These are phyloP conservation scores for Eupithecia vulgata DNA, from an alignment of 2,888 invertebrate species.

Conservation along the genomic window DNA sequence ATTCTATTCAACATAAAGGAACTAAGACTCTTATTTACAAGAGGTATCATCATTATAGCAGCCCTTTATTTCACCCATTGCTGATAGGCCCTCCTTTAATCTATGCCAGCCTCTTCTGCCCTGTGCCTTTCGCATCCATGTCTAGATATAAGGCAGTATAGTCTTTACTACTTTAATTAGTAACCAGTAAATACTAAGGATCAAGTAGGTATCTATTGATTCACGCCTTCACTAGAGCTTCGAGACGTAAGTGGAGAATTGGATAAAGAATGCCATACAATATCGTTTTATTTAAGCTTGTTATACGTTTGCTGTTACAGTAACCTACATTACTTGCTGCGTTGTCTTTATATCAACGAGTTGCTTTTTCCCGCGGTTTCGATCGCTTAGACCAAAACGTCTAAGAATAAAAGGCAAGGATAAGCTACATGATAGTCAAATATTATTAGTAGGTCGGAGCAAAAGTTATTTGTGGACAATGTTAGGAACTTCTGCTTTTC, in stretches of 20 bases:
- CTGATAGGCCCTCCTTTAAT: no score
- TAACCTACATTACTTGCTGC: conserved; percentile 21
- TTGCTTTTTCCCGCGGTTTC: not conserved
- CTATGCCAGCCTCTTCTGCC: no score
- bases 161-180: no score
- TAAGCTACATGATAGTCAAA: not conserved
- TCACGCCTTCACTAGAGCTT: not conserved
- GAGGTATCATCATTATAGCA: no score
- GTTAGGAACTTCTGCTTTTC: no score
- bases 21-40: no score
- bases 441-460: no score
- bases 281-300: conserved; percentile 28
- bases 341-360: conserved; percentile 1
- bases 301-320: conserved; percentile 11
- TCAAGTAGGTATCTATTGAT: not conserved
- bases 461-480: no score
- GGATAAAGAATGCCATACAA: conserved; percentile 32
- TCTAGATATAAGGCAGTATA: no score
- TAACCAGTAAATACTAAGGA: not conserved
- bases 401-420: not conserved
- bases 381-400: not conserved
- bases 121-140: no score
- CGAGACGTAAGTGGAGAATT: conserved; percentile 11
- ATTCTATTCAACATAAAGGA: no score
- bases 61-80: no score